Conservation (phyloP, 2,797 vertebrate species). For the Petrocephalus schoutedeni region DNA sequence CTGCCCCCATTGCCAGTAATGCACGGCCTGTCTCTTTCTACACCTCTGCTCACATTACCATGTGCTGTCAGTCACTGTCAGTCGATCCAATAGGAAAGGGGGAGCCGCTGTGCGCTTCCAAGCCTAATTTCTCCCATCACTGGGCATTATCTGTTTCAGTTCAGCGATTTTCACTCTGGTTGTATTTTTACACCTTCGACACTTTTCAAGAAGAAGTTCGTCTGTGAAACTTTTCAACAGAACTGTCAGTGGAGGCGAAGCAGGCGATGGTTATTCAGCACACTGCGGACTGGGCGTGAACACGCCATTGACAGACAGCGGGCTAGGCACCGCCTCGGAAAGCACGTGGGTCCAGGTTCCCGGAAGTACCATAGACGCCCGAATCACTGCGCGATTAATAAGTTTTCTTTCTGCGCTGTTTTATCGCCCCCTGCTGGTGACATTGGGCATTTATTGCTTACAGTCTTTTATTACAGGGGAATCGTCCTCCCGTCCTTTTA, state of each 20-base stretch:
- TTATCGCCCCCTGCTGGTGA: neutral
- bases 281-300: neutral
- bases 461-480: neutral
- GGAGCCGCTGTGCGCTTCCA: neutral
- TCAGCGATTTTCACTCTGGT: neutral
- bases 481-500: neutral
- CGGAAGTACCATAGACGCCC: neutral
- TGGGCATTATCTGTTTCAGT: neutral
- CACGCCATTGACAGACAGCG: neutral
- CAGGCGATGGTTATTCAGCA: neutral
- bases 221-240: neutral
- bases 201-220: neutral
- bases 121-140: neutral
- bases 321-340: neutral
- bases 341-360: neutral
- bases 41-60: neutral
- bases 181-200: neutral
- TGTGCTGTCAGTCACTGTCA: neutral
- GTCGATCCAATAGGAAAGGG: neutral
- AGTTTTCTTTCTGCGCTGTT: neutral
- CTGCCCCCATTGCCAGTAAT: neutral
- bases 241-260: neutral
- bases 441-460: neutral
- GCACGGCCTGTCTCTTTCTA: neutral
- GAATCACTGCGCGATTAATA: neutral